A percentile compares a stretch with the other conserved stretches of the same genome.
Conservation (phyloP, 2,888 invertebrate genomes). For the Leptopilina myrica region DNA sequence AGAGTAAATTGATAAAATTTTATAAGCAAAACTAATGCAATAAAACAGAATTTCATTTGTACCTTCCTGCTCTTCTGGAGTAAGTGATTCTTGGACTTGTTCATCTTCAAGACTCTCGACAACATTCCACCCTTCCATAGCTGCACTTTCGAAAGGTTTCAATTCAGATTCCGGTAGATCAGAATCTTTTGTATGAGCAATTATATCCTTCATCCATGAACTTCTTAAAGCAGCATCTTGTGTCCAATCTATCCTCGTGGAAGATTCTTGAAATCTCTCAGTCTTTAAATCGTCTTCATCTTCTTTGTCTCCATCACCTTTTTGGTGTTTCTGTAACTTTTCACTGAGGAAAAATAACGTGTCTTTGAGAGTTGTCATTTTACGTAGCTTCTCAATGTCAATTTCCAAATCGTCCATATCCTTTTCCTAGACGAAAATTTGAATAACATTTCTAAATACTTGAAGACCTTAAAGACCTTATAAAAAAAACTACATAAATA, state of each 20-base stretch:
- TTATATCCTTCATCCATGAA: slow-evolving; percentile 62
- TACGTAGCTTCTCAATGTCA: slow-evolving; percentile 62
- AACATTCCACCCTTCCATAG: slow-evolving; percentile 56
- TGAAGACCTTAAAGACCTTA: neutral
- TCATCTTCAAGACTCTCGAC: slow-evolving; percentile 75
- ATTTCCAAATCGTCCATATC: slow-evolving; percentile 52
- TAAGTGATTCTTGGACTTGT: slow-evolving; percentile 79
- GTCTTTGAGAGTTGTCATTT: slow-evolving; percentile 64
- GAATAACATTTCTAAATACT: neutral
- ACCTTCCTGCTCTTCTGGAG: slow-evolving; percentile 84
- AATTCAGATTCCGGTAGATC: slow-evolving; percentile 54
- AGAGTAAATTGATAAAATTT: too few relatives aligned
- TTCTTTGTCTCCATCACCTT: slow-evolving; percentile 53
- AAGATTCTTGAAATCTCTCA: slow-evolving; percentile 11
- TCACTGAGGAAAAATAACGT: slow-evolving; percentile 63
- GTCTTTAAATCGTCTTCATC: slow-evolving; percentile 45
- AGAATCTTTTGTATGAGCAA: slow-evolving; percentile 58
- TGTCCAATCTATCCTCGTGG: slow-evolving; percentile 17
- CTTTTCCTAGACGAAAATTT: neutral
- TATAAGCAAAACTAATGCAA: neutral
- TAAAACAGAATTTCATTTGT: slow-evolving; percentile 45
- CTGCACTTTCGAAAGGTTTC: slow-evolving; percentile 56
- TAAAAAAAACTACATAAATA: neutral
- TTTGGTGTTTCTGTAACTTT: slow-evolving; percentile 60
- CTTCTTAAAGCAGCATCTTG: slow-evolving; percentile 50